Evolutionary conservation across 2,888 invertebrate genomes (phyloP), one percentile per base, ranked within the genome.

Genomic region (Diogma glabrata): DNA sequence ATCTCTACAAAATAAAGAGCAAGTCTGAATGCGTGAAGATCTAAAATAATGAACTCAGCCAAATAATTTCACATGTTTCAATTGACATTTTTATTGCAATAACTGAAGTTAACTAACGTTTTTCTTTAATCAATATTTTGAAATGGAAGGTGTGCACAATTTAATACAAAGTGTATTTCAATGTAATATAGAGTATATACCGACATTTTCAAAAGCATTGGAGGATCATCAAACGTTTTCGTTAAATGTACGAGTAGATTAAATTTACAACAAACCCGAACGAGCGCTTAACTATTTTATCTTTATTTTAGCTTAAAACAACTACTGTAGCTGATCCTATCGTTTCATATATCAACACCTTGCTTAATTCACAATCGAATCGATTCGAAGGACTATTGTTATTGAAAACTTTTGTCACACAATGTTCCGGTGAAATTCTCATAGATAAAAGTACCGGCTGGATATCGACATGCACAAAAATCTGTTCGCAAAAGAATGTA

Each of bases 201-300:
- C 59, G 12, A 54, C 56, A 12, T 60, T 60, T 50, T 50, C 63
- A 1, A 52, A 58, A 23, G 61, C 59, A 2, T 53, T 64, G 4
- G 56, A 58, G 4, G 61, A 64, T 33, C 61, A 63, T 38, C 59
- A 60, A 51, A 58, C 57, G 54, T 61, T 63, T 51, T 54, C 56
- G 23, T 17, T 52, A 24, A 55, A 58, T 54, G 63, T 64, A 59
- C 56, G 50, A 4, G 17, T 43, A 16, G 26, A 19, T 47, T 40
- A 19, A 38, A 47, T 12, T 36, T 51, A 10, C 4, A n/a, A n/a
- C n/a, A n/a, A n/a, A n/a, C n/a, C n/a, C n/a, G n/a, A n/a, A n/a
- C n/a, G n/a, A n/a, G n/a, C n/a, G n/a, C n/a, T n/a, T n/a, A n/a
- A n/a, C n/a, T n/a, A n/a, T 23, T 19, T 22, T 14, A 9, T 14